Conservation (phyloP, 1,140 invertebrate genomes). For the Ips nitidus region DNA sequence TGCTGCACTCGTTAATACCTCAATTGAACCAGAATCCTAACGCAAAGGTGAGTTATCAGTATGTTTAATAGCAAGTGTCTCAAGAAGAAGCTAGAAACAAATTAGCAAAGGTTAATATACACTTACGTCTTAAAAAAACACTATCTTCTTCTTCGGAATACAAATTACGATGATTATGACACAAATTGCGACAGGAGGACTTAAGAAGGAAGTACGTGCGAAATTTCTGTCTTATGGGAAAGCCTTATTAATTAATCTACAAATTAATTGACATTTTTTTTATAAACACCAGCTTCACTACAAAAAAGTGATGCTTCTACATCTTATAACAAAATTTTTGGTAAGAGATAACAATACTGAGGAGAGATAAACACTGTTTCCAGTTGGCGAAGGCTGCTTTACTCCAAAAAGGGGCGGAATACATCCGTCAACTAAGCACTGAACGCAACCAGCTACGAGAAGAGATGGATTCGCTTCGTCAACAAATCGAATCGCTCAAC, state of each 20-base stretch:
- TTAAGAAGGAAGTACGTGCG: background rate
- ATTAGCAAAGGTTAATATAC: too few relatives aligned
- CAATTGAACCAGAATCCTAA: conserved; percentile 88
- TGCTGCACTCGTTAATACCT: conserved; percentile 90
- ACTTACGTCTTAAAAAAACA: background rate
- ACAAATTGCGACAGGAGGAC: background rate
- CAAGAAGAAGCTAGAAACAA: too few relatives aligned
- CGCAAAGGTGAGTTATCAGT: conserved; percentile 67
- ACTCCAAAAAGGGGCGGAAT: conserved; percentile 95
- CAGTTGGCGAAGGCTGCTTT: conserved; percentile 93
- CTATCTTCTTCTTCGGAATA: background rate
- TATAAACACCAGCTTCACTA: too few relatives aligned
- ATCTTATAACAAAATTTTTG: background rate
- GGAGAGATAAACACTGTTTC: too few relatives aligned
- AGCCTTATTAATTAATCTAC: too few relatives aligned
- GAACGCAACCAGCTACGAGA: conserved; percentile 86
- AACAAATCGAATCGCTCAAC: conserved; percentile 89
- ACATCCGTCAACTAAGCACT: conserved; percentile 84
- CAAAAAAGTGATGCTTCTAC: background rate
- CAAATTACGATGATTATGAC: too few relatives aligned
- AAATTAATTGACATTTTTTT: too few relatives aligned
- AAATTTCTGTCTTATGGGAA: background rate
- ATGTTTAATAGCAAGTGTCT: too few relatives aligned
- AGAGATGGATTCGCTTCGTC: conserved; percentile 82
- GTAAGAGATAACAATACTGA: too few relatives aligned